These are phyloP conservation scores for Thamnophis elegans DNA, from an alignment of 2,797 vertebrate genomes.

Conservation along the genomic window DNA sequence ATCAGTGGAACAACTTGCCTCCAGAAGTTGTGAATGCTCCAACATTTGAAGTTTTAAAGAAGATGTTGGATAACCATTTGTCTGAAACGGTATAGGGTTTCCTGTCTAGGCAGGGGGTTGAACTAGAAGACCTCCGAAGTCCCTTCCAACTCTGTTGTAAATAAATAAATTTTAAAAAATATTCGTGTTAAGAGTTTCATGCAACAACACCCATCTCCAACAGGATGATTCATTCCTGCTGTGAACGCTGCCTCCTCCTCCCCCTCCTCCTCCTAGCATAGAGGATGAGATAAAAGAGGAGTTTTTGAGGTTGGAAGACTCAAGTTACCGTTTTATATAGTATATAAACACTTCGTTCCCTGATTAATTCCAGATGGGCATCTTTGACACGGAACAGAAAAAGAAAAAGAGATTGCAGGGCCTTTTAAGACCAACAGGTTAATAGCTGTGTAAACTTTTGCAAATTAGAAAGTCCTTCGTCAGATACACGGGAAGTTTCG, in stretches of 20 bases:
- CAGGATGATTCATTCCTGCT: not conserved
- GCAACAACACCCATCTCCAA: too few relatives aligned
- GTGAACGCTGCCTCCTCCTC: not conserved
- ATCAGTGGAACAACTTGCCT: too few relatives aligned
- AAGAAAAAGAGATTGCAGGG: not conserved
- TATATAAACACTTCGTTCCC: not conserved
- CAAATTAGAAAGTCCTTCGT: not conserved
- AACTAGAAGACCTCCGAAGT: too few relatives aligned
- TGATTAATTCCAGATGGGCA: not conserved
- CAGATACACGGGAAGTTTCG: not conserved
- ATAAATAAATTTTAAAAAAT: not conserved
- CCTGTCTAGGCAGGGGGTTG: too few relatives aligned
- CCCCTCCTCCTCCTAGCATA: not conserved
- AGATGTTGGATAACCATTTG: too few relatives aligned
- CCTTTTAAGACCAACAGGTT: not conserved
- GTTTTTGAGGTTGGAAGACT: constrained; percentile 44
- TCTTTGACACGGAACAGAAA: not conserved
- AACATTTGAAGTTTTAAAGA: too few relatives aligned
- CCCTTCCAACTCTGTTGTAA: too few relatives aligned
- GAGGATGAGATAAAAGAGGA: constrained; percentile 30
- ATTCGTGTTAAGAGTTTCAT: not conserved
- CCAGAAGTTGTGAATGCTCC: too few relatives aligned
- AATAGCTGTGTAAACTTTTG: not conserved
- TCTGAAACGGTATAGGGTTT: too few relatives aligned
- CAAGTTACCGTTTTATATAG: constrained; percentile 5